Base-by-base conservation (phyloP, 2,113 vertebrate genomes). In the Pycnonotus jocosus region DNA sequence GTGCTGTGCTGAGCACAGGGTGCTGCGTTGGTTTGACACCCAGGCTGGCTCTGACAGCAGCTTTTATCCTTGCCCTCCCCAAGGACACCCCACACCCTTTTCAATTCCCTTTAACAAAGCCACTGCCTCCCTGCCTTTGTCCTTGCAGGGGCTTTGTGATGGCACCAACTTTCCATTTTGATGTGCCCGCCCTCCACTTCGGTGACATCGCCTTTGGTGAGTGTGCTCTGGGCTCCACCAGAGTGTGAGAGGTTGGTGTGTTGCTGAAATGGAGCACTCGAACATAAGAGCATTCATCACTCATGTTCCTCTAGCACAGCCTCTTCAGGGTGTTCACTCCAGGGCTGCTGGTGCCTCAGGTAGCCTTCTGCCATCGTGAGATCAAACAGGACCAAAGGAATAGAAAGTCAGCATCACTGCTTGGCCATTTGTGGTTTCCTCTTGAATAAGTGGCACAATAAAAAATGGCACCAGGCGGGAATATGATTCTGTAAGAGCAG, bases 141-240 rank as follows among this genome's bases (percentile, higher is more conserved):
- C 57, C 81, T 95, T 57, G 2, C 97, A 99, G 99, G 85, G 99
- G 99, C 87, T 98, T 97, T 40, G 98, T 99, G 84, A 98, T 98
- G 3, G 97, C 97, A 65, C 98, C 98, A 0, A 98, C 98, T 4
- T 99, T 99, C 69, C 97, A 98, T 86, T 99, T 99, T 54, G 93
- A 91, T 10, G 95, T 99, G 21, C 97, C 98, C 7, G 96, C 98
- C 71, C 97, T 99, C 16, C 35, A 95, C 94, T 99, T 99, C 24
- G 98, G 98, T 11, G 98, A 99, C 10, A 95, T 99, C 89, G 98
- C 98, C 71, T 99, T 98, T 61, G 99, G 99, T 99, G 96, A 98
- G 98, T 98, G 70, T 60, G 22, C 58, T 31, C 58, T 44, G 79
- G 71, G 30, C 40, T 61, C 9, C 38, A 19, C 48, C 50, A 0